phyloP scores from a whole-genome alignment of 2,797 vertebrate genomes.

The Lerista edwardsae region DNA sequence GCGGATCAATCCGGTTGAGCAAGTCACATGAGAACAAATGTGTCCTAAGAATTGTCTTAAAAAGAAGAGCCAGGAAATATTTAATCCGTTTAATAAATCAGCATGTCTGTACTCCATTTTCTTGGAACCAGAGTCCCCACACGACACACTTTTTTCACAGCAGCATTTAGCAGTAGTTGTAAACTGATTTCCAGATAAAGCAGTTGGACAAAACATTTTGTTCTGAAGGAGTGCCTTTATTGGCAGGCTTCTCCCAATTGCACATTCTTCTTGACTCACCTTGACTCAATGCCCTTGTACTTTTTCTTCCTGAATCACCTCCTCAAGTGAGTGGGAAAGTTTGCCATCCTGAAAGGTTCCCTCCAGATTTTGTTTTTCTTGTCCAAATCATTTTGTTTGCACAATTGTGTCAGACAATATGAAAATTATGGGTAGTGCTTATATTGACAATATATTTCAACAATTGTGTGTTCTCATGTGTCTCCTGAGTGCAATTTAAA shows the following conservation, averaged over 20 bases:
- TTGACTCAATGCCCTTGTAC: slow-evolving; percentile 58
- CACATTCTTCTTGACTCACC: slow-evolving; percentile 67
- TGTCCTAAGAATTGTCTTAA: slow-evolving; percentile 6
- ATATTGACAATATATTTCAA: background rate
- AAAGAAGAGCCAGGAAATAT: slow-evolving; percentile 36
- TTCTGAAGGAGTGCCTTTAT: slow-evolving; percentile 66
- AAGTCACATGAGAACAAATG: slow-evolving; percentile 19
- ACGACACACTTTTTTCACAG: slow-evolving; percentile 45
- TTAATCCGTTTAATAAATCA: slow-evolving; percentile 44
- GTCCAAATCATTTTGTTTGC: slow-evolving; percentile 32
- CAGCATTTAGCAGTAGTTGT: slow-evolving; percentile 65
- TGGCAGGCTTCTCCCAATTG: slow-evolving; percentile 64
- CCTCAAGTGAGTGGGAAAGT: slow-evolving; percentile 25
- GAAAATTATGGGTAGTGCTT: background rate
- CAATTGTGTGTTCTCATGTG: background rate
- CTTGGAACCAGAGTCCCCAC: slow-evolving; percentile 30
- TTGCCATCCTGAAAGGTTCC: background rate
- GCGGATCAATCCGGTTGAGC: background rate
- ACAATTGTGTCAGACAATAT: background rate
- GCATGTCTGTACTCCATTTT: slow-evolving; percentile 6
- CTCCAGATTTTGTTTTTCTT: slow-evolving; percentile 30
- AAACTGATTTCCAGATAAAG: slow-evolving; percentile 64
- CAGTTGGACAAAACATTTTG: slow-evolving; percentile 64
- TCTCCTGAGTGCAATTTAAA: background rate
- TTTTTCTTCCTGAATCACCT: slow-evolving; percentile 41